Base-by-base conservation (phyloP, 2,888 invertebrate species). In the Drosophila rubida region DNA sequence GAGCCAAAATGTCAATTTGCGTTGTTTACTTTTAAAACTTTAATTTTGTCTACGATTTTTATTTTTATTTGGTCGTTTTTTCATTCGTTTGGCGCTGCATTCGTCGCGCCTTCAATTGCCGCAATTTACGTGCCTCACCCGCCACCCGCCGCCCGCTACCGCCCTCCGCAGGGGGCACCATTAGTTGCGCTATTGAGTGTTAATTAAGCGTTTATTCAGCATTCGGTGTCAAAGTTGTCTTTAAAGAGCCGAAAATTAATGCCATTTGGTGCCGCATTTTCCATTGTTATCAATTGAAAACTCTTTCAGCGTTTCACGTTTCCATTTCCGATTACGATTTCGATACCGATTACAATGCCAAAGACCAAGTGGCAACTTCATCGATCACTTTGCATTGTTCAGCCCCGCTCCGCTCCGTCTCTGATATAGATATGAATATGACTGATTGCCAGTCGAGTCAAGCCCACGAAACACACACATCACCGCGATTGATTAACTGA, bases 151-250 rank as follows among this genome's bases (percentile, higher is more conserved):
- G 4, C 19, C 44, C 37, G 42, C 45, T 53, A 42, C 11, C 4
- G 8, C 6, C n/a, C n/a, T n/a, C n/a, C n/a, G n/a, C n/a, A n/a
- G n/a, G 11, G 61, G 39, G 60, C 60, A 32, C 53, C 87, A 82
- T 86, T 80, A 80, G 72, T 58, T 68, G 41, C 59, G 73, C 76
- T 70, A 87, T 89, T 86, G 85, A 87, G 85, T 86, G 85, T 86
- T 86, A 86, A 86, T 86, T 86, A 86, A 86, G 85, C 89, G 80
- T 86, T 86, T 86, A 86, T 86, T 86, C 85, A 89, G 64, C 78
- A 64, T 70, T 65, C 72, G 86, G 79, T 88, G 84, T 87, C 84
- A 84, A 84, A 84, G 84, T 83, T 89, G 84, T 66, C 77, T 81
- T 68, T 72, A 81, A 85, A 85, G 83, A 81, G 74, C 71, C 70